Conservation (phyloP, 2,113 vertebrate genomes). For the Acrocephalus kingi region DNA sequence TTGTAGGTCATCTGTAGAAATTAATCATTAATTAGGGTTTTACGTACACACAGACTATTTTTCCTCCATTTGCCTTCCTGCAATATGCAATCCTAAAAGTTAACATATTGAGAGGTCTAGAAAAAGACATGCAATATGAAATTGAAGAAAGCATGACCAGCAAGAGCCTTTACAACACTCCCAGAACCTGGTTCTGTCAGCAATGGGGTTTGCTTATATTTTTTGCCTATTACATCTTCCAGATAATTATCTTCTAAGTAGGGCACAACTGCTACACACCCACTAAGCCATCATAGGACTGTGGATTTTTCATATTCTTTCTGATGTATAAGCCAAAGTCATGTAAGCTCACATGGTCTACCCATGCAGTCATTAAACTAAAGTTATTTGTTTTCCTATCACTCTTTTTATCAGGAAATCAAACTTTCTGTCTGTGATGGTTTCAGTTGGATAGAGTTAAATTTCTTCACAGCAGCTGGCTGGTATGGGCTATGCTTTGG, state of each 20-base stretch:
- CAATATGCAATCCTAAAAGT: background rate
- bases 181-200: background rate
- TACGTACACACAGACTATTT: background rate
- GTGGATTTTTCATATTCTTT: background rate
- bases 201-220: background rate
- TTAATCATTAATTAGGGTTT: background rate
- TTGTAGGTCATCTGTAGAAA: constrained; percentile 12
- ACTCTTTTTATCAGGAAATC: background rate
- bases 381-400: background rate
- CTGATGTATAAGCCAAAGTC: background rate
- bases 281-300: background rate
- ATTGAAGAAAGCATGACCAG: background rate
- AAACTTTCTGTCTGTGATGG: background rate
- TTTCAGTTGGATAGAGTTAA: background rate
- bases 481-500: background rate
- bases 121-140: fast-evolving
- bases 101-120: background rate
- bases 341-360: background rate
- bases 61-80: background rate
- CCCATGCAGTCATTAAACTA: background rate
- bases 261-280: background rate
- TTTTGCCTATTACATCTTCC: background rate
- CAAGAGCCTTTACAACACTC: background rate
- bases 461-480: background rate
- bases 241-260: background rate